These are phyloP conservation scores for Avahi laniger DNA, from an alignment of 2,797 vertebrate genomes.

Conservation along the genomic window DNA sequence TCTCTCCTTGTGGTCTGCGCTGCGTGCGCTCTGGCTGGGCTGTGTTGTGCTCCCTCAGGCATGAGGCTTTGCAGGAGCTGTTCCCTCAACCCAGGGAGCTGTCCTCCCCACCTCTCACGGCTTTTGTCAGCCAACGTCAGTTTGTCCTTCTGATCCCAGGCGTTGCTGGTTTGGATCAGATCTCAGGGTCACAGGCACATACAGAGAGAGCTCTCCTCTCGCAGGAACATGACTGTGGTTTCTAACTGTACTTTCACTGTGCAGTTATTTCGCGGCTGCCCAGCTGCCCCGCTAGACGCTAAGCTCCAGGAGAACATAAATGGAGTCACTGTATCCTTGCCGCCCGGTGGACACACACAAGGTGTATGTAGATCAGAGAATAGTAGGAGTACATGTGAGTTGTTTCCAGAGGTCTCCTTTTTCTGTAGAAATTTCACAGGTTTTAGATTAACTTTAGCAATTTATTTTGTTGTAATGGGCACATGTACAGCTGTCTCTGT, in stretches of 20 bases:
- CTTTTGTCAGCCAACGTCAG: neutral
- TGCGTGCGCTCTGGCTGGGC: neutral
- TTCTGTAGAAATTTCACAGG: neutral
- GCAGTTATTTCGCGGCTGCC: neutral
- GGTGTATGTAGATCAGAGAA: neutral
- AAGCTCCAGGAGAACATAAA: neutral
- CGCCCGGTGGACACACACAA: neutral
- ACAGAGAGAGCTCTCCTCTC: neutral
- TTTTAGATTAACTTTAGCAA: neutral
- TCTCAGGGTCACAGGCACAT: neutral
- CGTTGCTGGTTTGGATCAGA: neutral
- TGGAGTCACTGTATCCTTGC: neutral
- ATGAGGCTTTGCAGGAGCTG: neutral
- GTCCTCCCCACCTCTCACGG: neutral
- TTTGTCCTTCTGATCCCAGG: neutral
- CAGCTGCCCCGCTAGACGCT: neutral
- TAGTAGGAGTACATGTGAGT: neutral
- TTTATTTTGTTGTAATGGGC: neutral
- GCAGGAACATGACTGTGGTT: neutral
- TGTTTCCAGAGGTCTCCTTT: neutral
- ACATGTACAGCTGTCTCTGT: neutral
- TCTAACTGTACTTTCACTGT: neutral
- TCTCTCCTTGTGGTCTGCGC: neutral
- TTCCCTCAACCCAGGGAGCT: neutral
- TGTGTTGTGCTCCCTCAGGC: neutral